A percentile compares a stretch with the other conserved stretches of the same genome.
Conservation (phyloP, 2,888 invertebrate genomes). For the Acanthopleura granulata region DNA sequence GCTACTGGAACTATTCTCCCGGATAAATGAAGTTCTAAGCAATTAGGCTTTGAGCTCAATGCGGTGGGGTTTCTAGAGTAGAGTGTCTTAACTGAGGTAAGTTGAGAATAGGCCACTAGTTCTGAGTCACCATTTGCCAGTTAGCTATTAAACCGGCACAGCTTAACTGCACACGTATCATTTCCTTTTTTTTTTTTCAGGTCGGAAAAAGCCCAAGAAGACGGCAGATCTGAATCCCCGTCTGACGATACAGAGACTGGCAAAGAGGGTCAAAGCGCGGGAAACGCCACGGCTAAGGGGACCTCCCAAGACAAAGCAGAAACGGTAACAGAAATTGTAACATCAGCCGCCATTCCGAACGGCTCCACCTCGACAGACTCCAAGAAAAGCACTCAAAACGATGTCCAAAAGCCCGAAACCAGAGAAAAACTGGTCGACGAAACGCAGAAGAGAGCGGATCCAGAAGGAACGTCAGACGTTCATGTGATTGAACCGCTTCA, state of each 20-base stretch:
- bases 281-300: neutral
- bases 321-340: neutral
- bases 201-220: conserved; percentile 9
- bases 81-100: no score
- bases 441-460: neutral
- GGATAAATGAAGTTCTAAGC: no score
- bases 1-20: no score
- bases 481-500: conserved; percentile 11
- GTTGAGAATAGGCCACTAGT: no score
- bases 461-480: conserved; percentile 10
- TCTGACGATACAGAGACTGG: neutral
- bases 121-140: no score
- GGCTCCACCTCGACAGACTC: neutral
- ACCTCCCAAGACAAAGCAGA: neutral
- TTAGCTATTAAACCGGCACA: no score
- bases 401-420: neutral
- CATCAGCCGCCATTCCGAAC: neutral
- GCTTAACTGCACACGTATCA: no score
- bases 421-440: neutral
- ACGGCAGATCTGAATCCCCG: neutral
- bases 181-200: neutral
- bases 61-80: no score
- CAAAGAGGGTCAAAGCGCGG: neutral
- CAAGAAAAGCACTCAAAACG: neutral
- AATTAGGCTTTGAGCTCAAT: no score